phyloP scores from a whole-genome alignment of 2,888 invertebrate genomes.

The Operophtera brumata region DNA sequence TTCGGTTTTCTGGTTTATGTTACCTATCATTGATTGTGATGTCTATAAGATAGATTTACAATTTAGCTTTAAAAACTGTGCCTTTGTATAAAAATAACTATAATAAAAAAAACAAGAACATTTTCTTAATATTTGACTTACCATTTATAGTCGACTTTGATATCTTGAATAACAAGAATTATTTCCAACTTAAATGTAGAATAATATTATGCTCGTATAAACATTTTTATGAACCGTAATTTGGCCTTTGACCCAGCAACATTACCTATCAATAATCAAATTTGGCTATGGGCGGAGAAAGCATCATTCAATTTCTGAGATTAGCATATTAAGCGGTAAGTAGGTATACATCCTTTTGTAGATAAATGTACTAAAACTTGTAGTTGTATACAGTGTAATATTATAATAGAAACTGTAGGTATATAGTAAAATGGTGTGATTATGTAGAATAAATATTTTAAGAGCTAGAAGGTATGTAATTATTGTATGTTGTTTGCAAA shows the following conservation, averaged over 20 bases:
- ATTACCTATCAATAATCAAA: constrained; percentile 32
- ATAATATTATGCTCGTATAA: not conserved
- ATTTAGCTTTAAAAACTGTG: constrained; percentile 28
- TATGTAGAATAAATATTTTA: not conserved
- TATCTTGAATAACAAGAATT: too few relatives aligned
- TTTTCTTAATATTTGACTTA: not conserved
- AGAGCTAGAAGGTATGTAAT: too few relatives aligned
- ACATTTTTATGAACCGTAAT: constrained; percentile 12
- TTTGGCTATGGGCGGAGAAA: constrained; percentile 33
- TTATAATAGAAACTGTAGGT: too few relatives aligned
- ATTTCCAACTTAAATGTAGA: not conserved
- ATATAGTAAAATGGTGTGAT: not conserved
- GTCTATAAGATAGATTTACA: constrained; percentile 38
- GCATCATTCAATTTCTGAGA: constrained; percentile 40
- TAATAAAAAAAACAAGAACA: constrained; percentile 14
- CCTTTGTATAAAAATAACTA: constrained; percentile 26
- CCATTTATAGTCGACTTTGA: not conserved
- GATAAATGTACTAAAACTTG: too few relatives aligned
- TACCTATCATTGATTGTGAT: constrained; percentile 58
- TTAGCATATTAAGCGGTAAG: constrained; percentile 39
- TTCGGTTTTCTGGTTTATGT: constrained; percentile 43
- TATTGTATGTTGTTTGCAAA: too few relatives aligned
- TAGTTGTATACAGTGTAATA: not conserved
- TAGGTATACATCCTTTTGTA: constrained; percentile 22
- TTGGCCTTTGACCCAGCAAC: constrained; percentile 28